Evolutionary conservation across 2,797 vertebrate genomes (phyloP), one percentile per base, ranked within the genome.

Genomic region (Mormyrus hasselquistii): DNA sequence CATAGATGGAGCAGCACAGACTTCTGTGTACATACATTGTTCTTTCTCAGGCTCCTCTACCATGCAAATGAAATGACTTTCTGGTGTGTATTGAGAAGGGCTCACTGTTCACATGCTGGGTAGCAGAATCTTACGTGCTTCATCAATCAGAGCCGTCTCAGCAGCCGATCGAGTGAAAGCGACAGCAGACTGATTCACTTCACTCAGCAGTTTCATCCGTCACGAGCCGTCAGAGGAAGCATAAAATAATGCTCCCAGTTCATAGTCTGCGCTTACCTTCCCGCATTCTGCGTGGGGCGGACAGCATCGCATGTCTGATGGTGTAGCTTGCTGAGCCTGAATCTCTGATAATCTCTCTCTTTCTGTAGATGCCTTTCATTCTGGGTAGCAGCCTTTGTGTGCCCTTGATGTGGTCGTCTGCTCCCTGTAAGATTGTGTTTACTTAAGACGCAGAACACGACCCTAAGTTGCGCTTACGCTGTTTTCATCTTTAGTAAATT

Each of bases 371-470:
- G 90, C 93, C 93, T 92, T 94, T 92, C 94, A 90, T 92, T 92
- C 93, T 92, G 91, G 95, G 93, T 93, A 89, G 92, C 92, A 86
- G 89, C 55, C 87, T 90, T 87, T 89, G 52, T 22, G 29, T 73
- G 89, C 87, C 95, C 95, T 96, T 97, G 96, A 97, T 96, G 96
- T 96, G 94, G 94, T 91, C 88, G 87, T 87, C 88, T 82, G 83
- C 85, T 41, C 79, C 89, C 90, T 90, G 88, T 91, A 89, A 91
- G 90, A 92, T 89, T 73, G 90, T 89, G 91, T 91, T 91, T 92
- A 91, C 93, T 91, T 90, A 92, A 93, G 91, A 91, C 91, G 92
- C 90, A 89, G 52, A 90, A 90, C 89, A 90, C 88, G 88, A 76
- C 79, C 49, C 85, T 88, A 82, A 47, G 1, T 62, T 57, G 38